Evolutionary conservation across 1,140 invertebrate species (phyloP), one percentile per base, ranked within the genome.

Genomic region (Brevipalpus yothersi): DNA sequence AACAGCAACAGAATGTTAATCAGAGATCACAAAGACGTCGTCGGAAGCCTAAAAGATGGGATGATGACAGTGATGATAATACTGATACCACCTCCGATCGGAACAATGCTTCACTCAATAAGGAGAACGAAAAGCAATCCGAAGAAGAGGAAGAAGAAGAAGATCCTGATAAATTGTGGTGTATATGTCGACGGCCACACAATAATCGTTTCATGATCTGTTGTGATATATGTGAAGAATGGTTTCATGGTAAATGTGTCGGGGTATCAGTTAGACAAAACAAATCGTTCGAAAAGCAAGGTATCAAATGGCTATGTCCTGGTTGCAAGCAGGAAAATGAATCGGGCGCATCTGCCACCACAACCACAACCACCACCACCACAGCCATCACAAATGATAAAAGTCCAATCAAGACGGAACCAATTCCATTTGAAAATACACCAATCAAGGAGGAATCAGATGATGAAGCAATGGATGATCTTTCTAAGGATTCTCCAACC

Each of bases 201-300:
- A 89, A 91, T 66, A 91, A 93, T 72, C 78, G 88, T 41, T 95
- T 95, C 70, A 96, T 96, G 92, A 95, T 96, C 67, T 90, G 87
- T 69, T 96, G 92, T 70, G 92, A 96, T 71, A 78, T 79, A 1
- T 96, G 91, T 72, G 84, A 92, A 69, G 88, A 94, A 67, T 96
- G 91, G 91, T 96, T 88, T 68, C 92, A 96, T 71, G 91, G 91
- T 9, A 87, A 84, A 67, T 95, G 90, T 74, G 90, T 95, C 8
- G 86, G 86, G 62, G 82, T 95, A 7, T 90, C 86, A 15, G 88
- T 89, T 74, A 79, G 80, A 2, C 61, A 69, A 74, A 79, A 79
- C 15, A 79, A 83, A 67, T 81, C 86, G 70, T 90, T 93, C 84
- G 90, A 94, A 70, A 76, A 82, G 53, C 78, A 84, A 62, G 83